phyloP scores from a whole-genome alignment of 2,888 invertebrate genomes.

The Lycaena phlaeas region DNA sequence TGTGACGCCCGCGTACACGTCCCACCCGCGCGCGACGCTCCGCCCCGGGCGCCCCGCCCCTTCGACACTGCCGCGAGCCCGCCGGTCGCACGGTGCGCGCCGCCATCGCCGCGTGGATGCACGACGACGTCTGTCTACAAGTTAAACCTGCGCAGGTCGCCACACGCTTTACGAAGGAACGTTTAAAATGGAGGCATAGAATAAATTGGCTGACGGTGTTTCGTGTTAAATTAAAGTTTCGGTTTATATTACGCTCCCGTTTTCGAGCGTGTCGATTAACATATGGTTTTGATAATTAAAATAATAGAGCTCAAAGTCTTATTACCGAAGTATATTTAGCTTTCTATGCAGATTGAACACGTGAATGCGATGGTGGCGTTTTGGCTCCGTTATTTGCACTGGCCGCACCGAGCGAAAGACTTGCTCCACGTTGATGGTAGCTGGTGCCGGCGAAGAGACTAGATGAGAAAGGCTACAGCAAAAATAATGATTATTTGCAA shows the following conservation, averaged over 20 bases:
- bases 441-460: neutral
- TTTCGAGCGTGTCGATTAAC: conserved; percentile 2
- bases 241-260: conserved; percentile 7
- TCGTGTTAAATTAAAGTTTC: neutral
- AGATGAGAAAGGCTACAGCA: neutral
- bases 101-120: no score
- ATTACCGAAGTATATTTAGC: no score
- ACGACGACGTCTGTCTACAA: no score
- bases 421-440: neutral
- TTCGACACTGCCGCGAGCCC: conserved; percentile 18
- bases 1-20: conserved; percentile 52
- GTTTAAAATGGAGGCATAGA: neutral
- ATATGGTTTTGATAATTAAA: conserved; percentile 2
- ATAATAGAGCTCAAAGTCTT: conserved; percentile 1
- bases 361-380: conserved; percentile 4
- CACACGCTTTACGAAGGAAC: neutral
- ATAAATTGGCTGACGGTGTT: neutral
- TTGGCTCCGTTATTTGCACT: conserved; percentile 21
- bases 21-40: conserved; percentile 22
- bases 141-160: neutral
- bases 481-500: neutral
- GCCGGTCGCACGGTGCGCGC: no score
- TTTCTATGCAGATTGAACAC: no score
- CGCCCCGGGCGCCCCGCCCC: no score
- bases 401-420: neutral